phyloP scores from a whole-genome alignment of 2,888 invertebrate species.

The Melipona bicolor region DNA sequence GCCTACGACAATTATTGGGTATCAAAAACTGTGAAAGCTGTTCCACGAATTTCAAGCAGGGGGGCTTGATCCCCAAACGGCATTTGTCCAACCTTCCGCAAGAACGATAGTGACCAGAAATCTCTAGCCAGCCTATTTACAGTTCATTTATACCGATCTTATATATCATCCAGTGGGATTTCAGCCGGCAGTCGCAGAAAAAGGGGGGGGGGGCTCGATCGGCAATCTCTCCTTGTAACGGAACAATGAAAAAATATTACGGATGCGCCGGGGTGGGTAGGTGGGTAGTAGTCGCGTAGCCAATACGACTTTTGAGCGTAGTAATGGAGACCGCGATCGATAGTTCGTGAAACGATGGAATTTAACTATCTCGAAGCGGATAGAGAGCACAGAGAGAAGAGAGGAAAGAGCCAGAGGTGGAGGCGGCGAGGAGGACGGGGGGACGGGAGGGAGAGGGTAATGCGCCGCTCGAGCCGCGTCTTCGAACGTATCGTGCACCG shows the following conservation, averaged over 20 bases:
- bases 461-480: slow-evolving; percentile 36
- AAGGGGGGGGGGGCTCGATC: neutral
- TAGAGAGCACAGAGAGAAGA: slow-evolving; percentile 7
- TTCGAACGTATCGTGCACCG: slow-evolving; percentile 37
- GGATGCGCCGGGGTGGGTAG: neutral
- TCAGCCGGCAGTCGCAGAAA: too few species aligned
- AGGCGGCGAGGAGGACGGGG: neutral
- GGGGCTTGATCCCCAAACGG: neutral
- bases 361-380: slow-evolving; percentile 45
- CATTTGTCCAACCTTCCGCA: neutral
- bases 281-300: neutral
- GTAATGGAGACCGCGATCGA: slow-evolving; percentile 57
- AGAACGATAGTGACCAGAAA: neutral
- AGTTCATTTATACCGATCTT: neutral
- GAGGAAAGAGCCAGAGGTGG: neutral
- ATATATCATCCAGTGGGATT: neutral
- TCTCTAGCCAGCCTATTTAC: neutral
- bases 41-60: neutral
- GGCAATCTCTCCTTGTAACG: neutral
- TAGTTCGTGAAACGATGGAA: slow-evolving; percentile 51
- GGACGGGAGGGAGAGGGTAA: slow-evolving; percentile 10
- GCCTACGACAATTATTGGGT: too few species aligned
- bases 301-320: slow-evolving; percentile 35
- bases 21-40: too few species aligned
- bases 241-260: slow-evolving; percentile 37